Percentiles rank a stretch among this genome's conserved stretches.
Conservation (phyloP, 2,113 vertebrate genomes). For the Melanotaenia duboulayi region DNA sequence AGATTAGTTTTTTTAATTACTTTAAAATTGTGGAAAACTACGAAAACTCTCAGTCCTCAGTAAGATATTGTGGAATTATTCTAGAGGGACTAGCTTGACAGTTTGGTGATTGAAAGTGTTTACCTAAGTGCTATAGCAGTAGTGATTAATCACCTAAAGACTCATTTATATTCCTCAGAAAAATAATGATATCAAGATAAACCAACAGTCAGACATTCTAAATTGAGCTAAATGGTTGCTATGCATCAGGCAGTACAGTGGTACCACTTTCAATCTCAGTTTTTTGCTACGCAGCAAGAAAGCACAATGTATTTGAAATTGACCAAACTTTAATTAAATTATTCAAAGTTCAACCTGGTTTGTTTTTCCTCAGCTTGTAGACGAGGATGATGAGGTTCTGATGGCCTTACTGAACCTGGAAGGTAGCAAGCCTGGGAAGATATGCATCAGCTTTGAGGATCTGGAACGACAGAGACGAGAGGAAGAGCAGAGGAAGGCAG, state of each 20-base stretch:
- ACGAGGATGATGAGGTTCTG: conserved; percentile 81
- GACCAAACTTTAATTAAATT: no score
- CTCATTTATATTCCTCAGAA: no score
- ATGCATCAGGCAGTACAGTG: neutral
- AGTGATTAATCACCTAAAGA: no score
- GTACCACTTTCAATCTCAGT: neutral
- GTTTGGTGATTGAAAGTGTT: no score
- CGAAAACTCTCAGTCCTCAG: no score
- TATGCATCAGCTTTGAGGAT: conserved; percentile 85
- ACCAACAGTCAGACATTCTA: neutral
- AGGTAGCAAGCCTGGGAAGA: conserved; percentile 79
- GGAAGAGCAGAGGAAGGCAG: conserved; percentile 82
- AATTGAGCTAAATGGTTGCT: neutral
- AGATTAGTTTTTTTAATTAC: no score
- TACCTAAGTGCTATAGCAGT: no score
- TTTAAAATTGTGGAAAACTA: no score
- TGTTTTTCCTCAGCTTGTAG: conserved; percentile 72
- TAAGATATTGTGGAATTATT: no score
- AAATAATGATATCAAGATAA: neutral
- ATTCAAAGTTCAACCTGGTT: no score
- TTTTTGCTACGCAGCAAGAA: neutral
- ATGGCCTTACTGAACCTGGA: conserved; percentile 81
- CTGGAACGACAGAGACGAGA: conserved; percentile 82
- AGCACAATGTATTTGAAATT: neutral
- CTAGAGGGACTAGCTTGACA: neutral